phyloP scores from a whole-genome alignment of 2,113 vertebrate genomes.

The Steatornis caripensis region DNA sequence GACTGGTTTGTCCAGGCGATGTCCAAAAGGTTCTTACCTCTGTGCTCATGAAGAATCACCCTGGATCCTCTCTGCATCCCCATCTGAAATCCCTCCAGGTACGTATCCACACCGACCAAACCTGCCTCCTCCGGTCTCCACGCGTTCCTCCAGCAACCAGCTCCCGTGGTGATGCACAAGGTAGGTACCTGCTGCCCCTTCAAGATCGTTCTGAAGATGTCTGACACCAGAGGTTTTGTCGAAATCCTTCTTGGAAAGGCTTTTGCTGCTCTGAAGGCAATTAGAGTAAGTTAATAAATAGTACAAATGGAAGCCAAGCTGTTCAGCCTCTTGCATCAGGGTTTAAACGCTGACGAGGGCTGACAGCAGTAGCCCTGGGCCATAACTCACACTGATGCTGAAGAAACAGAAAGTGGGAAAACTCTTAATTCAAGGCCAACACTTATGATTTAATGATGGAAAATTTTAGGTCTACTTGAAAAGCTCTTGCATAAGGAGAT shows the following conservation, averaged over 20 bases:
- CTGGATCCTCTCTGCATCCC: background rate
- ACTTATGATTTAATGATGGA: conserved; percentile 11
- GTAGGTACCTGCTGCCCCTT: background rate
- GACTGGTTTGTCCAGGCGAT: background rate
- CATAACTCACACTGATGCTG: background rate
- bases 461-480: background rate
- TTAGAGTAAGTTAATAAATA: background rate
- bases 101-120: background rate
- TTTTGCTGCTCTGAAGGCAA: background rate
- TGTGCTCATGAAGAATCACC: background rate
- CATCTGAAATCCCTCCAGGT: background rate
- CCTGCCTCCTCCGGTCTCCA: fast-evolving
- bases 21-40: background rate
- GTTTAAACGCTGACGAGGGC: background rate
- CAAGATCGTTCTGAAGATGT: background rate
- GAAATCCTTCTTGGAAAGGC: background rate
- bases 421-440: background rate
- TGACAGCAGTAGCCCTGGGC: background rate
- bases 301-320: background rate
- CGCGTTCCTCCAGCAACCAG: fast-evolving
- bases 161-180: fast-evolving
- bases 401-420: conserved; percentile 12
- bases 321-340: background rate
- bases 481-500: background rate
- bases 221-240: background rate